Conservation (phyloP, 2,888 invertebrate species). For the Heteropelma amictum region DNA sequence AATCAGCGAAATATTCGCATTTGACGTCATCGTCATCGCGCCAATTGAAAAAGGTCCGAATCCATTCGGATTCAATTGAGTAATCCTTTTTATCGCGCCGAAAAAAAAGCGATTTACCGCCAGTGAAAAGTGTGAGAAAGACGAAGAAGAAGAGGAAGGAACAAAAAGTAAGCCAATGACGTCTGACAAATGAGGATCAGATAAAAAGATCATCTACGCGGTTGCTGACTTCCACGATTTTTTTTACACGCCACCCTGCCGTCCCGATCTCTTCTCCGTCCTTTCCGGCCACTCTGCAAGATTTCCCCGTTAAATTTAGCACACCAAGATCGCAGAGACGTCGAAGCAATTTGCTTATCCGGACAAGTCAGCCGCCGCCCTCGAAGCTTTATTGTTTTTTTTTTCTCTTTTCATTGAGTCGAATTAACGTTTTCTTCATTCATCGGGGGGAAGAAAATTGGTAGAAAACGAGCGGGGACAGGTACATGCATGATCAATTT, state of each 20-base stretch:
- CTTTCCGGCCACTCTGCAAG: conserved; percentile 28
- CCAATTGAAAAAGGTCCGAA: too few relatives aligned
- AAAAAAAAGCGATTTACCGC: conserved; percentile 21
- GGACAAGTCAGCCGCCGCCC: conserved; percentile 50
- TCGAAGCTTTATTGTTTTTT: conserved; percentile 38
- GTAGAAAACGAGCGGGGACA: conserved; percentile 7
- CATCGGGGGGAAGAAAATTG: background rate
- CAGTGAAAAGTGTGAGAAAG: conserved; percentile 2
- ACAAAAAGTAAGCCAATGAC: conserved; percentile 58
- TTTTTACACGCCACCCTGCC: conserved; percentile 63
- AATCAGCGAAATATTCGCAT: too few relatives aligned
- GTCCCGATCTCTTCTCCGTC: conserved; percentile 34
- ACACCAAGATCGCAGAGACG: conserved; percentile 27
- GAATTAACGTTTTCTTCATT: conserved; percentile 25
- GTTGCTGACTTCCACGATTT: conserved; percentile 73
- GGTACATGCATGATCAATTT: background rate
- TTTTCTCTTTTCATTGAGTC: conserved; percentile 7
- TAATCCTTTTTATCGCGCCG: too few relatives aligned
- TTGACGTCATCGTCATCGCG: too few relatives aligned
- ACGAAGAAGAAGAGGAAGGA: background rate
- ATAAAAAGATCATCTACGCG: conserved; percentile 74
- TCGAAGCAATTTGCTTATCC: conserved; percentile 72
- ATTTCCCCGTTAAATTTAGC: background rate
- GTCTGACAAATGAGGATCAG: conserved; percentile 76
- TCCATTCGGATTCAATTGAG: too few relatives aligned